Evolutionary conservation across 2,797 vertebrate species (phyloP).

Genomic region (Sardinella longiceps): DNA sequence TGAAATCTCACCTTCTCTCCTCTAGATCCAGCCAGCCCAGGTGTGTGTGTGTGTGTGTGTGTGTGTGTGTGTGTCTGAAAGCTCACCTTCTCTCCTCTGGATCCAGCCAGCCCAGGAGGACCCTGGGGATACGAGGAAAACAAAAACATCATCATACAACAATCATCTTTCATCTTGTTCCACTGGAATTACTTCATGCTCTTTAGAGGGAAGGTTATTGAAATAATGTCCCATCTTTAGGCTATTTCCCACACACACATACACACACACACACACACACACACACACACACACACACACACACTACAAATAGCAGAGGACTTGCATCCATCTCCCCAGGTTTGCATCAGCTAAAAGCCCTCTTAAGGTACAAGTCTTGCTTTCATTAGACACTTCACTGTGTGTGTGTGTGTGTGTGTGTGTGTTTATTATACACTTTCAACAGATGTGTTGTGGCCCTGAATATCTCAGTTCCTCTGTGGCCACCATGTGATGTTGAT

Average conservation of each 20-base stretch:
- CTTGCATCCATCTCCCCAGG: not conserved
- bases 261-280: no score
- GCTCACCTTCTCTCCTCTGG: slow-evolving; percentile 87
- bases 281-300: no score
- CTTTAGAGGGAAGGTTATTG: not conserved
- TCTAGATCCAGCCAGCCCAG: no score
- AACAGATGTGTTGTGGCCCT: no score
- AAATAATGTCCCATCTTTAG: not conserved
- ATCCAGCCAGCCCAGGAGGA: slow-evolving; percentile 74
- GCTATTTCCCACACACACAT: not conserved
- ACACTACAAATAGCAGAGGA: not conserved
- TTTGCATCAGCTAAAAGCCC: slow-evolving; percentile 1
- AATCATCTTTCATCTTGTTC: not conserved
- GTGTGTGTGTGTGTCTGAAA: not conserved
- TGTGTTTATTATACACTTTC: no score
- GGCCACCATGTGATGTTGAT: no score
- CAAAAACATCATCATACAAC: not conserved
- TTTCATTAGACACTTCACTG: not conserved
- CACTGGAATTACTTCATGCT: not conserved
- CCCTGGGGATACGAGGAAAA: slow-evolving; percentile 74
- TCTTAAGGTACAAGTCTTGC: not conserved
- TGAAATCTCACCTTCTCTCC: no score
- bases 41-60: no score
- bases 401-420: no score
- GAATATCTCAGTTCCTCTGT: no score